These are phyloP conservation scores for Epinotia demarniana DNA, from an alignment of 2,888 invertebrate genomes.

Conservation along the genomic window DNA sequence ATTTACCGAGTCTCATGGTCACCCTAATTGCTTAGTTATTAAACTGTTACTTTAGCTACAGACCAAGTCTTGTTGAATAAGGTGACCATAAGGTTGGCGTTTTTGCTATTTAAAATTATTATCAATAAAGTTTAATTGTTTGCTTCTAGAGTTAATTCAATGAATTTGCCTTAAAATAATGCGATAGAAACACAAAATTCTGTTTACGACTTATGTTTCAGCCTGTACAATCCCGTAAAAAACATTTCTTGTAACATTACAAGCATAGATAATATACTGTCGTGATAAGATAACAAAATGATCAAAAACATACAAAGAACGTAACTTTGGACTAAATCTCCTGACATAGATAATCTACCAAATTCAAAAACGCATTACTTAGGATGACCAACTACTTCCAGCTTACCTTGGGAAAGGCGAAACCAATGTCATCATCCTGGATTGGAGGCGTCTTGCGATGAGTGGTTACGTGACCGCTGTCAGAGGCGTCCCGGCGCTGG, in stretches of 20 bases:
- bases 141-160: too few relatives aligned
- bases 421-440: conserved; percentile 70
- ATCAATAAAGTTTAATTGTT: too few relatives aligned
- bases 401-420: conserved; percentile 63
- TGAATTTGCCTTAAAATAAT: too few relatives aligned
- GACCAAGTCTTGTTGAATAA: too few relatives aligned
- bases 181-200: too few relatives aligned
- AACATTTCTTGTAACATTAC: not conserved
- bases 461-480: conserved; percentile 65
- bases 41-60: too few relatives aligned
- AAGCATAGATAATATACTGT: not conserved
- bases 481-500: conserved; percentile 68
- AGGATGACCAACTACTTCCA: conserved; percentile 47
- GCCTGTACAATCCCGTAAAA: not conserved
- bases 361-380: not conserved
- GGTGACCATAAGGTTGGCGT: too few relatives aligned
- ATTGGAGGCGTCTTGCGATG: conserved; percentile 69
- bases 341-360: not conserved
- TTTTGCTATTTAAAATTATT: too few relatives aligned
- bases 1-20: too few relatives aligned
- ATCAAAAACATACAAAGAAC: not conserved
- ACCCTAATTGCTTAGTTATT: too few relatives aligned
- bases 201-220: too few relatives aligned
- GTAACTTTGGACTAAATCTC: not conserved
- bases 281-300: not conserved